Evolutionary conservation across 2,797 vertebrate species (phyloP).

Genomic region (Clamator glandarius): DNA sequence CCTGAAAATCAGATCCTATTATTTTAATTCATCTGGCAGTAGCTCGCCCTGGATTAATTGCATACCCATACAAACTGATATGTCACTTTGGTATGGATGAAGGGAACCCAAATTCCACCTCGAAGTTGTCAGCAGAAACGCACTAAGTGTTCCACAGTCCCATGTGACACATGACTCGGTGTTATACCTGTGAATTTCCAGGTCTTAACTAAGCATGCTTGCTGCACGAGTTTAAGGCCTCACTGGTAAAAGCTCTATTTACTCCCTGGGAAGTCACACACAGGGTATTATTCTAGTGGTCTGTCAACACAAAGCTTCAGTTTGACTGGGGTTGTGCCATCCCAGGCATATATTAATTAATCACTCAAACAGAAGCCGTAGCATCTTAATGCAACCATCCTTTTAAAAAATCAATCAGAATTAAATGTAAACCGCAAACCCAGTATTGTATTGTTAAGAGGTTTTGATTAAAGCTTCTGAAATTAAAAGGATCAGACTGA

Average conservation of each 20-base stretch:
- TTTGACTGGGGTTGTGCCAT: slow-evolving; percentile 56
- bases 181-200: neutral
- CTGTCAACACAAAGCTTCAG: slow-evolving; percentile 59
- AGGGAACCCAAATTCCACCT: neutral
- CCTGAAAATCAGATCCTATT: neutral
- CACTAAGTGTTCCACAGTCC: neutral
- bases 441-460: slow-evolving; percentile 55
- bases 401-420: slow-evolving; percentile 60
- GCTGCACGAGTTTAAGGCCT: slow-evolving; percentile 1
- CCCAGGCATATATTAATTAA: slow-evolving; percentile 55
- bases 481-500: slow-evolving; percentile 64
- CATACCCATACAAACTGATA: neutral
- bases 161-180: neutral
- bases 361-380: slow-evolving; percentile 41
- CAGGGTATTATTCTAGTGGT: slow-evolving; percentile 66
- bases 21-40: neutral
- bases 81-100: rapidly evolving
- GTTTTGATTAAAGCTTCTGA: slow-evolving; percentile 66
- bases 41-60: rapidly evolving
- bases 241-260: slow-evolving; percentile 19
- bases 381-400: slow-evolving; percentile 44
- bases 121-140: neutral
- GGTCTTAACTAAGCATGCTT: neutral
- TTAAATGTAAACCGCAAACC: slow-evolving; percentile 46
- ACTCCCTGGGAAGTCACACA: slow-evolving; percentile 16